These are phyloP conservation scores for Gopherus evgoodei DNA, from an alignment of 2,113 vertebrate species.

Conservation along the genomic window DNA sequence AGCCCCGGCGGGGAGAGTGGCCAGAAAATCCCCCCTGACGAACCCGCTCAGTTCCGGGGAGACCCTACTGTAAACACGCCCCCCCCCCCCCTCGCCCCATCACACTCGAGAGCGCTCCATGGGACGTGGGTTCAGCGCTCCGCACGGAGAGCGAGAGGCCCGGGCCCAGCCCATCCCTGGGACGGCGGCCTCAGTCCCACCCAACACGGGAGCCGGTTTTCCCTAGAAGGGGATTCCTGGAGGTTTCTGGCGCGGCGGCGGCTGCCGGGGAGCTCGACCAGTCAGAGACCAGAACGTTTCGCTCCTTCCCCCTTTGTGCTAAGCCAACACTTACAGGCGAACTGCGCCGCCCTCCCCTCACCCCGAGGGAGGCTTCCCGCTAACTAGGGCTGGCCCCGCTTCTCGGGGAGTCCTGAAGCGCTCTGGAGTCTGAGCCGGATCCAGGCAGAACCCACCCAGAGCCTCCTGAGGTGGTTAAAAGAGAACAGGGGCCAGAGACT, in stretches of 20 bases:
- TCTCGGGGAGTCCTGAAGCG: background rate
- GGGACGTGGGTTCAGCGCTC: too few species aligned
- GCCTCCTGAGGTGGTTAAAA: background rate
- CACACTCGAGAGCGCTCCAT: too few species aligned
- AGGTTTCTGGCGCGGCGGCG: background rate
- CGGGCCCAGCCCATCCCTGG: background rate
- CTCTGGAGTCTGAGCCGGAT: background rate
- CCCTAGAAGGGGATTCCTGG: too few species aligned
- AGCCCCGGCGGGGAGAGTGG: too few species aligned
- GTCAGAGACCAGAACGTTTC: too few species aligned
- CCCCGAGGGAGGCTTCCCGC: background rate
- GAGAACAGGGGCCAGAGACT: background rate
- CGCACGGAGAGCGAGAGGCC: too few species aligned
- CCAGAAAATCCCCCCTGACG: background rate
- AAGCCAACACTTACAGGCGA: background rate
- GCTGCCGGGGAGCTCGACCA: too few species aligned
- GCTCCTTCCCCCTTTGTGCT: background rate
- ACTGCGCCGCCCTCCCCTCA: background rate
- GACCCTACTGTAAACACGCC: background rate
- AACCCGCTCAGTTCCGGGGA: background rate
- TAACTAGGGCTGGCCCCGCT: background rate
- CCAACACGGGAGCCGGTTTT: background rate
- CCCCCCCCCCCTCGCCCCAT: too few species aligned
- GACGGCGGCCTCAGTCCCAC: background rate
- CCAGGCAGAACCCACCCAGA: too few species aligned